Conservation (phyloP, 2,888 invertebrate species). For the Athetis lepigone region DNA sequence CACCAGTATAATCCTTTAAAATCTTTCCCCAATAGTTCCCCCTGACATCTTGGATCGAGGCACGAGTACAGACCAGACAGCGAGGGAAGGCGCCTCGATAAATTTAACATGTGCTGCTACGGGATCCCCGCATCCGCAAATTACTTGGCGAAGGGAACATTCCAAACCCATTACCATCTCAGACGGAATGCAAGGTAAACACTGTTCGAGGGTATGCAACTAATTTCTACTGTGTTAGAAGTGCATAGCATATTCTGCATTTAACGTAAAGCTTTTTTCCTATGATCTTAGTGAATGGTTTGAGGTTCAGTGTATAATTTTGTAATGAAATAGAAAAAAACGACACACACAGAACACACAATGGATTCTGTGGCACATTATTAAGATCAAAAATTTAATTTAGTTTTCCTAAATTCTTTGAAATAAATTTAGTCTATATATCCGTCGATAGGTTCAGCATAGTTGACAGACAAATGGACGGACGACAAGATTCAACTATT, state of each 20-base stretch:
- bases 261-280: not conserved
- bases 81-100: conserved; percentile 96
- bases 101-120: conserved; percentile 96
- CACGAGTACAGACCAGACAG: conserved; percentile 96
- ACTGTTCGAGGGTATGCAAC: not conserved
- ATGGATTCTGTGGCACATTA: too few species aligned
- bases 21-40: conserved; percentile 91
- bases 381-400: too few species aligned
- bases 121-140: conserved; percentile 96
- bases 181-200: conserved; percentile 92
- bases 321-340: too few species aligned
- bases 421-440: too few species aligned
- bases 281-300: not conserved
- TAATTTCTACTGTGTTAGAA: too few species aligned
- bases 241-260: not conserved
- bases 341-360: too few species aligned
- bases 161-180: conserved; percentile 93
- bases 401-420: too few species aligned
- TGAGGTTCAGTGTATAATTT: too few species aligned
- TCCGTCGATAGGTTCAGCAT: too few species aligned
- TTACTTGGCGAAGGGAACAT: conserved; percentile 96
- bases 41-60: conserved; percentile 96
- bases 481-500: too few species aligned
- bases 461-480: too few species aligned
- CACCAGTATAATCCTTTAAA: too few species aligned